phyloP scores from a whole-genome alignment of 2,888 invertebrate genomes.

The Brachylomia viminalis region DNA sequence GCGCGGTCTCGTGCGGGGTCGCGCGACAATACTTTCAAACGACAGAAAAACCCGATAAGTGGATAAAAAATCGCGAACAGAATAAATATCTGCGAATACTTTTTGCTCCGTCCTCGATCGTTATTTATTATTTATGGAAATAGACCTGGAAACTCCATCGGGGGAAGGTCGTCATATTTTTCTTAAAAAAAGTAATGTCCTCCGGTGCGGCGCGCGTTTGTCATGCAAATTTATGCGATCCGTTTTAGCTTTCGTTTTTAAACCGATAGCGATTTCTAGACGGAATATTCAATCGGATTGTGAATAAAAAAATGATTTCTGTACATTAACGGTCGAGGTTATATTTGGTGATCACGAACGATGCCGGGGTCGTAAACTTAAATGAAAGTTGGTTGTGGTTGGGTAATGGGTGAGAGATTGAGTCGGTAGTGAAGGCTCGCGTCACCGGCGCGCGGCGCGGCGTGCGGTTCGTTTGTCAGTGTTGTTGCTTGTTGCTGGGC shows the following conservation, averaged over 20 bases:
- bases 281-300: conserved; percentile 85
- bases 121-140: conserved; percentile 90
- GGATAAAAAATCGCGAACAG: conserved; percentile 86
- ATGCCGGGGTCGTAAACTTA: conserved; percentile 67
- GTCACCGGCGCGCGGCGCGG: conserved; percentile 41
- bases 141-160: conserved; percentile 87
- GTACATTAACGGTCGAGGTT: conserved; percentile 76
- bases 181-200: conserved; percentile 89
- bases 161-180: conserved; percentile 89
- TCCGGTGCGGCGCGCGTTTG: conserved; percentile 83
- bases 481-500: conserved; percentile 69
- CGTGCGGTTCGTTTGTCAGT: conserved; percentile 70
- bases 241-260: conserved; percentile 86
- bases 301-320: conserved; percentile 80
- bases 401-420: conserved; percentile 47
- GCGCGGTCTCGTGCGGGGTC: conserved; percentile 14
- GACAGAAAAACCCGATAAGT: conserved; percentile 82
- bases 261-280: conserved; percentile 87
- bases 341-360: conserved; percentile 81
- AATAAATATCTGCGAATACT: conserved; percentile 87
- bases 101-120: conserved; percentile 86
- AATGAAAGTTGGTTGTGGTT: conserved; percentile 69
- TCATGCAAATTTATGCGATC: conserved; percentile 90
- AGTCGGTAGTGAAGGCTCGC: conserved; percentile 35
- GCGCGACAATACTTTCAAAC: conserved; percentile 65